Percentiles rank a stretch among this genome's conserved stretches.
These are phyloP conservation scores for Panthera uncia DNA, from an alignment of 2,113 vertebrate species.

Conservation along the genomic window DNA sequence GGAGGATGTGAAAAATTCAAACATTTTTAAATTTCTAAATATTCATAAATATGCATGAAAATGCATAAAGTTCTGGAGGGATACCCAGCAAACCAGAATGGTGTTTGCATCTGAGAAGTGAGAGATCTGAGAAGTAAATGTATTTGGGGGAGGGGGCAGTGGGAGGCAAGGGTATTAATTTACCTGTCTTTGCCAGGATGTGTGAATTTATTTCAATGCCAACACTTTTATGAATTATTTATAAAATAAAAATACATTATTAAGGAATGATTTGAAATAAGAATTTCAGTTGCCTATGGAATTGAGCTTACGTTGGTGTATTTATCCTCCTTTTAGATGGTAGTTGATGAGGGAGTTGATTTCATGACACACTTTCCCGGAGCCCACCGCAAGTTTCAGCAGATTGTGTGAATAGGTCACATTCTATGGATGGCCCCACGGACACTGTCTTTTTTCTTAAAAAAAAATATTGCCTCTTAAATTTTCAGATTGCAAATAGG, in stretches of 20 bases:
- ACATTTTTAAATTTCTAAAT: too few relatives aligned
- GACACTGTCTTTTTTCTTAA: background rate
- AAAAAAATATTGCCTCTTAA: background rate
- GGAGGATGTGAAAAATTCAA: background rate
- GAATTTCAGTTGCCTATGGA: background rate
- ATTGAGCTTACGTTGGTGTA: background rate
- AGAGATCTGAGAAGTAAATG: background rate
- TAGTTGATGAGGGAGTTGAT: background rate
- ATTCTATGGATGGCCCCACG: background rate
- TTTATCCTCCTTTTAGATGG: background rate
- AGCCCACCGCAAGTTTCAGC: background rate
- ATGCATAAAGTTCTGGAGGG: background rate
- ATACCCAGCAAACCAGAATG: background rate
- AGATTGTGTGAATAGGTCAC: background rate
- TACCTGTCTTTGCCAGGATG: background rate
- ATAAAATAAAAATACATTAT: background rate
- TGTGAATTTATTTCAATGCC: background rate
- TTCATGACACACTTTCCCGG: background rate
- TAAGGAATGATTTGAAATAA: background rate
- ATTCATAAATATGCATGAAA: background rate
- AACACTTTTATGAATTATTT: background rate
- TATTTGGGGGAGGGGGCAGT: too few relatives aligned
- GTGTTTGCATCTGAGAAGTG: background rate
- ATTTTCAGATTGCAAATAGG: background rate
- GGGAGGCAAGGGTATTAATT: background rate